Percentiles rank a stretch among this genome's conserved stretches.
Conservation (phyloP, 2,797 vertebrate species). For the Huso huso region DNA sequence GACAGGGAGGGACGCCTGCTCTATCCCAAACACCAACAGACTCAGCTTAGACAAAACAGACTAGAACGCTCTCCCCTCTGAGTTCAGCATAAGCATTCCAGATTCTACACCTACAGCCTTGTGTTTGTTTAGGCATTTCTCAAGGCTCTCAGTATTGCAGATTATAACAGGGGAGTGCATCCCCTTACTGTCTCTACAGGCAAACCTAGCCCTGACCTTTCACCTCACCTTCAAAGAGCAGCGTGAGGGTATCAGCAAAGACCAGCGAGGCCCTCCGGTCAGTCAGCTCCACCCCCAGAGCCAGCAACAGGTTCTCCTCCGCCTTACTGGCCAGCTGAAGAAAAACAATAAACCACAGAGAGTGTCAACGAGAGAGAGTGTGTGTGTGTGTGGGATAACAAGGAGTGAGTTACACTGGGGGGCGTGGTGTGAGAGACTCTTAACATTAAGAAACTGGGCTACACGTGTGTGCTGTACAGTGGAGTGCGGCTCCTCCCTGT, state of each 20-base stretch:
- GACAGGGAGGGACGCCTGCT: no score
- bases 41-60: background rate
- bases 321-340: slow-evolving; percentile 84
- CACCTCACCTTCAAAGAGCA: slow-evolving; percentile 83
- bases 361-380: background rate
- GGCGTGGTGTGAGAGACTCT: slow-evolving; percentile 14
- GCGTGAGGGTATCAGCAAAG: slow-evolving; percentile 88
- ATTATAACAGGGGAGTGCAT: no score
- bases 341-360: background rate
- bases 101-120: no score
- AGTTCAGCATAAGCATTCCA: background rate
- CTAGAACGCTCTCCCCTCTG: background rate
- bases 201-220: background rate
- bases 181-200: no score
- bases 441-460: background rate
- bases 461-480: no score
- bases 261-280: slow-evolving; percentile 83
- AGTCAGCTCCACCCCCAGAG: slow-evolving; percentile 75
- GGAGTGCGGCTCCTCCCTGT: background rate
- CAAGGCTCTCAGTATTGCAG: no score
- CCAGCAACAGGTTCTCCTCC: slow-evolving; percentile 84
- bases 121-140: no score
- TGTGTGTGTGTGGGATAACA: no score
- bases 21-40: no score
- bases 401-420: background rate